These are phyloP conservation scores for Diploscapter pachys DNA, from an alignment of 1,140 invertebrate genomes.

Conservation along the genomic window DNA sequence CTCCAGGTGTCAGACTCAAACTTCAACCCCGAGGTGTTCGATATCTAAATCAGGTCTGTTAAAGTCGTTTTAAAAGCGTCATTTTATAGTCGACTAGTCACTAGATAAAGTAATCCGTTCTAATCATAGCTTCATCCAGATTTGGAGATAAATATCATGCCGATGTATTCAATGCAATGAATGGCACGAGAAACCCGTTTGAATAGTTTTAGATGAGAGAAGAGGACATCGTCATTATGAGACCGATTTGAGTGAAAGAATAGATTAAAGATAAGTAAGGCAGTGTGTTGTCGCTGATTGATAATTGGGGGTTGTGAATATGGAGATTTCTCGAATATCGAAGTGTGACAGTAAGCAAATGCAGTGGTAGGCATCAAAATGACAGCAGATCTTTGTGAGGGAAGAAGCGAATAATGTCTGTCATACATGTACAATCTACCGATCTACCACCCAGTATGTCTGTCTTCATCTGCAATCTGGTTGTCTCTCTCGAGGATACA, in stretches of 20 bases:
- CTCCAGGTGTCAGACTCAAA: conserved; percentile 23
- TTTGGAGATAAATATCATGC: neutral
- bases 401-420: no score
- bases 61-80: neutral
- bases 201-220: neutral
- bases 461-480: neutral
- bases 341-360: no score
- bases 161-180: neutral
- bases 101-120: neutral
- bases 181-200: neutral
- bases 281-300: no score
- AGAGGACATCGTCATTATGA: neutral
- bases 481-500: neutral
- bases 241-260: neutral
- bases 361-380: no score
- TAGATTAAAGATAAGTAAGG: no score
- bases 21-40: conserved; percentile 24
- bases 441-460: neutral
- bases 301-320: no score
- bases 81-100: neutral
- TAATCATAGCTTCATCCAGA: no score
- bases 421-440: no score
- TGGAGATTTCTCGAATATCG: no score
- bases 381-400: no score
- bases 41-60: conserved; percentile 31